A percentile compares a stretch with the other conserved stretches of the same genome.
phyloP scores from a whole-genome alignment of 2,113 vertebrate species.

The Phaethornis superciliosus region DNA sequence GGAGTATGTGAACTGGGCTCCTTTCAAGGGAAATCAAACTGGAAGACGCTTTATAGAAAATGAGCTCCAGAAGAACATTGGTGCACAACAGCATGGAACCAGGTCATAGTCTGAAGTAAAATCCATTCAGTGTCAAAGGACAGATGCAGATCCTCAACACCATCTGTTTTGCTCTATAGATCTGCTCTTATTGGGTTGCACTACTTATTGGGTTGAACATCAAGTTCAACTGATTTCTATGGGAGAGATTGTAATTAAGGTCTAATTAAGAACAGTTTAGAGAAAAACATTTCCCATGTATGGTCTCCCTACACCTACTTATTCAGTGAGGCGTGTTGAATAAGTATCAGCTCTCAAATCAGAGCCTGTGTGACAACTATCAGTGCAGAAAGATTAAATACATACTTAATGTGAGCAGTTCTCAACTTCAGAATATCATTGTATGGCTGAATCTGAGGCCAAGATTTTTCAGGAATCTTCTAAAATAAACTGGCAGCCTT shows the following conservation, averaged over 20 bases:
- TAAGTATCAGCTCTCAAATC: background rate
- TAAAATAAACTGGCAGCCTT: background rate
- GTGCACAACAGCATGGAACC: background rate
- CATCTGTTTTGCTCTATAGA: background rate
- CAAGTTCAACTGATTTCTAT: background rate
- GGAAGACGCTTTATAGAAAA: background rate
- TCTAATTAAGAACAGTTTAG: background rate
- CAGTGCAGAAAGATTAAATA: background rate
- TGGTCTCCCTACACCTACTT: background rate
- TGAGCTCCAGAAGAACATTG: background rate
- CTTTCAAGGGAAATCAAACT: background rate
- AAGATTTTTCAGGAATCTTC: background rate
- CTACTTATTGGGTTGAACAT: background rate
- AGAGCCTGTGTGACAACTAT: background rate
- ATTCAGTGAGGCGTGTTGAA: background rate
- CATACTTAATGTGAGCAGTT: accelerated
- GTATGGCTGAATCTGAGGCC: background rate
- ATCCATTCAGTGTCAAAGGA: background rate
- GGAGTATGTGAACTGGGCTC: background rate
- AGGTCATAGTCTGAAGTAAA: background rate
- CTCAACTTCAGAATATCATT: background rate
- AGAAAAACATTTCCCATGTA: background rate
- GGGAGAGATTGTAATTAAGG: background rate
- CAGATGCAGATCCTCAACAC: background rate
- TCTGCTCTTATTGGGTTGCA: background rate